Percentiles rank a stretch among this genome's conserved stretches.
Evolutionary conservation across 2,888 invertebrate genomes (phyloP).

Genomic region (Gymnocheta viridis): DNA sequence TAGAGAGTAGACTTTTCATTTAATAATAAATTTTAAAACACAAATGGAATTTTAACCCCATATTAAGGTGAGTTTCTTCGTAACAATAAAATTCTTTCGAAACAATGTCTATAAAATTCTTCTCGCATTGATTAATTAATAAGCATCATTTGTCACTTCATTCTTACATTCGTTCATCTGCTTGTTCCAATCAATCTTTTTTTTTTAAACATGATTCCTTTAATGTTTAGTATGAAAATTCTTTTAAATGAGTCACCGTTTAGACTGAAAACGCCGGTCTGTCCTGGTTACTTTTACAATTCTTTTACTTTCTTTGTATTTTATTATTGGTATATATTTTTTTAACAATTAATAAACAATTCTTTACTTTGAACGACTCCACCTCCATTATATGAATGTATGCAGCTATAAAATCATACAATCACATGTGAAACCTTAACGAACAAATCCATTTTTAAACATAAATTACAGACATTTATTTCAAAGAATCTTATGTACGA

Average conservation of each 20-base stretch:
- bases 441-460: conserved; percentile 36
- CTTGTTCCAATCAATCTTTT: neutral
- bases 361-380: conserved; percentile 22
- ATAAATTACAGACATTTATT: conserved; percentile 55
- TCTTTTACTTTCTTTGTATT: conserved; percentile 13
- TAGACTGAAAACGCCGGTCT: neutral
- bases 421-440: conserved; percentile 11
- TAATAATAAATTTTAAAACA: neutral
- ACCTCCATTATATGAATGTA: conserved; percentile 44
- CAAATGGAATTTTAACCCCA: neutral
- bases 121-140: conserved; percentile 33
- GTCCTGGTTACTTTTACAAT: conserved; percentile 9
- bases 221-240: neutral
- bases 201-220: neutral
- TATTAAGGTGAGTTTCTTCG: neutral
- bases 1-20: neutral
- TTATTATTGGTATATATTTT: too few relatives aligned
- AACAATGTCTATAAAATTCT: neutral
- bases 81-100: neutral
- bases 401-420: neutral
- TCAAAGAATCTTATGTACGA: conserved; percentile 35
- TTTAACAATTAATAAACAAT: conserved; percentile 48
- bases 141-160: conserved; percentile 22
- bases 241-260: conserved; percentile 40
- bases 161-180: neutral